Evolutionary conservation across 2,888 invertebrate species (phyloP).

Genomic region (Tetranychus piercei): DNA sequence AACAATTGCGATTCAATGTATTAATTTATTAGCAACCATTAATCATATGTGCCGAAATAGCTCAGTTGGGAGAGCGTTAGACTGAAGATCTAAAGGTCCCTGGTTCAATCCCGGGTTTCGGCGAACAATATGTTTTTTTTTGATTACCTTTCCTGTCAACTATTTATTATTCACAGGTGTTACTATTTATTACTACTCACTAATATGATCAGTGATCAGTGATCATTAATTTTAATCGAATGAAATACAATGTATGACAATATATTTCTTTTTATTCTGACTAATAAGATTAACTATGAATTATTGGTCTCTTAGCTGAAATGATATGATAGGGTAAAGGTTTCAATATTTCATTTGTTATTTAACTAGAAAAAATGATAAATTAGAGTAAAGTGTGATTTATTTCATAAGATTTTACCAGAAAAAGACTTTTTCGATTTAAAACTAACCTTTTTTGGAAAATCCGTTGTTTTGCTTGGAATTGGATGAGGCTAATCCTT

Average conservation of each 20-base stretch:
- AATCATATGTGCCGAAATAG: constrained; percentile 7
- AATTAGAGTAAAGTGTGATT: background rate
- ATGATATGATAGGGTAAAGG: too few relatives aligned
- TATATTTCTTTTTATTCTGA: too few relatives aligned
- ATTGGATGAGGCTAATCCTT: constrained; percentile 23
- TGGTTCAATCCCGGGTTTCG: constrained; percentile 12
- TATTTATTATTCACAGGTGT: background rate
- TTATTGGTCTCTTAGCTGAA: too few relatives aligned
- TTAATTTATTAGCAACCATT: background rate
- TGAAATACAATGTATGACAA: too few relatives aligned
- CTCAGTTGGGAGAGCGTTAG: constrained; percentile 12
- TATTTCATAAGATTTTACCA: background rate
- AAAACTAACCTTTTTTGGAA: background rate
- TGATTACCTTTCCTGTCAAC: background rate
- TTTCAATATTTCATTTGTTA: too few relatives aligned
- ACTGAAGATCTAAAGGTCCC: constrained; percentile 12
- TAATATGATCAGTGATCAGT: too few relatives aligned
- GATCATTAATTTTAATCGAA: too few relatives aligned
- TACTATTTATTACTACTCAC: too few relatives aligned
- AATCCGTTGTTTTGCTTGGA: background rate
- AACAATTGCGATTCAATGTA: background rate
- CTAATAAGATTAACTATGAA: too few relatives aligned
- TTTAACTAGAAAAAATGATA: too few relatives aligned
- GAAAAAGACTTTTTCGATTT: background rate
- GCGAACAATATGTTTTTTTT: constrained; percentile 4